Base-by-base conservation (phyloP, 2,797 vertebrate genomes). In the Pogonophryne albipinna region DNA sequence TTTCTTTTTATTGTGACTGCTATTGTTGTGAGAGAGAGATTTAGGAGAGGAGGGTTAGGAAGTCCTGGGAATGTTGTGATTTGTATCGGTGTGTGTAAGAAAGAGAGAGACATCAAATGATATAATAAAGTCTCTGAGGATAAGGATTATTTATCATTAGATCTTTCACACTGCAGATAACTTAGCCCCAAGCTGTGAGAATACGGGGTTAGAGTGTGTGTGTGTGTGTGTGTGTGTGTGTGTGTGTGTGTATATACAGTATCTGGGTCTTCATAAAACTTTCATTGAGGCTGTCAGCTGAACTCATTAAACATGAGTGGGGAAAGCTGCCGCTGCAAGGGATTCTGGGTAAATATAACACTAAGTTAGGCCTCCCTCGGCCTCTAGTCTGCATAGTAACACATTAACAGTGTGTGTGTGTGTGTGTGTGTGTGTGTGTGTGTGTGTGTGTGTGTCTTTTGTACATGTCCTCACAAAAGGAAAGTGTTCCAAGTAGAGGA, bases 221-320 rank as follows among this genome's bases (percentile, higher is more conserved):
- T 34, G 31, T 34, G 31, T 6, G 31, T 34, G 31, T 34, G 31
- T 34, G 31, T 34, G 31, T 34, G 31, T 6, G 31, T 34, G 31
- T 34, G 31, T 34, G 31, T 34, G 31, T 34, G 31, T 34, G 31
- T 66, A 27, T 10, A 16, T 79, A 58, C 62, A 62, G 74, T 80
- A 83, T 87, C 63, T 76, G 56, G 76, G 74, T 62, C 76, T 76
- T 90, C 80, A 92, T 93, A 76, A 91, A 90, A 88, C 74, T 87
- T 91, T 90, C 79, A 90, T 85, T 74, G 68, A 82, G 56, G 59
- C 63, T 58, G 47, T 85, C 82, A 88, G 79, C 72, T 71, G 83
- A 80, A 67, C 81, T 90, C 83, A 89, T 89, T 90, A 86, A 90
- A 89, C 72, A 87, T 81, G 73, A 85, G 84, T 58, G 68, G 64